Evolutionary conservation across 2,113 vertebrate species (phyloP).

Genomic region (Cyprinodon tularosa): DNA sequence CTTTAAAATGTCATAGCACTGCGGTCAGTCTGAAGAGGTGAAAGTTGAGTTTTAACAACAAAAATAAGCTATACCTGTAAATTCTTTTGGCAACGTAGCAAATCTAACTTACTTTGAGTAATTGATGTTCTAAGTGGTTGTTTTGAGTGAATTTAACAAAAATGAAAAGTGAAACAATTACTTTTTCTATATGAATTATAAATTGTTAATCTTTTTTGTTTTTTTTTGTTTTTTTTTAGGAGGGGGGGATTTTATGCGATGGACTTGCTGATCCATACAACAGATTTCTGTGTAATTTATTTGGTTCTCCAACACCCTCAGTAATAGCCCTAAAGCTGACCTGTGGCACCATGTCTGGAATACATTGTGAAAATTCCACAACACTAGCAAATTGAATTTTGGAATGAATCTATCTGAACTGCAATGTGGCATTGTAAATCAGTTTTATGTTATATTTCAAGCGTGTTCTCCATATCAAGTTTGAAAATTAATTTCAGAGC

Average conservation of each 20-base stretch:
- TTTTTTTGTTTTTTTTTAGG: neutral
- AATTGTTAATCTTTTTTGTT: neutral
- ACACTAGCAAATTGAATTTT: constrained; percentile 43
- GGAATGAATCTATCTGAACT: constrained; percentile 31
- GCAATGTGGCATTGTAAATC: constrained; percentile 30
- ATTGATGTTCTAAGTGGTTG: no score
- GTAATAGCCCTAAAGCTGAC: constrained; percentile 4
- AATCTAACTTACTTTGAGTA: no score
- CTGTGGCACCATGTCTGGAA: constrained; percentile 38
- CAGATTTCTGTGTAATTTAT: constrained; percentile 6
- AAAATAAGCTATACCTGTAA: no score
- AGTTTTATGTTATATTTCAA: constrained; percentile 21
- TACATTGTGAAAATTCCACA: constrained; percentile 55
- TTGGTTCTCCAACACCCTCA: constrained; percentile 23
- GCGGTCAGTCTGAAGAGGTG: neutral
- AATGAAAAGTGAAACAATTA: no score
- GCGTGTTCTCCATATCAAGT: constrained; percentile 28
- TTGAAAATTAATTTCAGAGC: constrained; percentile 42
- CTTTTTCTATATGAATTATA: neutral
- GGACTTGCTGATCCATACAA: neutral
- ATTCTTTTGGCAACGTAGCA: no score
- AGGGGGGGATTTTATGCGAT: neutral
- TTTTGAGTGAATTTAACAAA: no score
- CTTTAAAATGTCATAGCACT: neutral
- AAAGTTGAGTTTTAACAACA: no score